Conservation (phyloP, 2,113 vertebrate genomes). For the Asarcornis scutulata region DNA sequence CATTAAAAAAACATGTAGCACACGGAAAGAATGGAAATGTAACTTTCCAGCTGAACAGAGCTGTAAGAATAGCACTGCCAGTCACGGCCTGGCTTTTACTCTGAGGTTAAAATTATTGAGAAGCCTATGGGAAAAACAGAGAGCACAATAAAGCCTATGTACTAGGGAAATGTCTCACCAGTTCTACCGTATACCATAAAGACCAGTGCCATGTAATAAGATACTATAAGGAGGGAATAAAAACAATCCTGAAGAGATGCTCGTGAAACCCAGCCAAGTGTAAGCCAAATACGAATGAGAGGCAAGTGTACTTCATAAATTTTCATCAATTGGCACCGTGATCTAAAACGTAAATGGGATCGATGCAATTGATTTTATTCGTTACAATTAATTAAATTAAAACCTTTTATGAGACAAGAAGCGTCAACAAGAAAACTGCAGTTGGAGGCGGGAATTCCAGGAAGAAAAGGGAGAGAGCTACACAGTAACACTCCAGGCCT, state of each 20-base stretch:
- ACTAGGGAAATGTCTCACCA: not conserved
- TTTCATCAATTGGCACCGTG: not conserved
- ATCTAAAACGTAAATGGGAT: not conserved
- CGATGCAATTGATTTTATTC: not conserved
- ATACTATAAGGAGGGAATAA: not conserved
- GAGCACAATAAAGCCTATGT: not conserved
- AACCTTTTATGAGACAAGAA: not conserved
- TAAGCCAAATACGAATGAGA: not conserved
- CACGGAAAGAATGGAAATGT: not conserved
- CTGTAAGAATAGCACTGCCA: not conserved
- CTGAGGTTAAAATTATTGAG: not conserved
- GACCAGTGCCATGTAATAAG: not conserved
- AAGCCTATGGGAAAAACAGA: not conserved
- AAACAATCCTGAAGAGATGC: not conserved
- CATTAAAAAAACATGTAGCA: not conserved
- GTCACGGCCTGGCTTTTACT: not conserved
- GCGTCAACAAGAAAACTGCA: not conserved
- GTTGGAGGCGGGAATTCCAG: not conserved
- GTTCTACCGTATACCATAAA: not conserved
- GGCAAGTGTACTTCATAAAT: not conserved
- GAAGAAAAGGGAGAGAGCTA: not conserved
- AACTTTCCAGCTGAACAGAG: slow-evolving; percentile 20
- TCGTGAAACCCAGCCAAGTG: not conserved
- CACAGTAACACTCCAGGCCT: fast-evolving
- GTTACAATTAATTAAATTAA: not conserved